phyloP scores from a whole-genome alignment of 1,140 invertebrate species.

The Pseudomyrmex concolor region DNA sequence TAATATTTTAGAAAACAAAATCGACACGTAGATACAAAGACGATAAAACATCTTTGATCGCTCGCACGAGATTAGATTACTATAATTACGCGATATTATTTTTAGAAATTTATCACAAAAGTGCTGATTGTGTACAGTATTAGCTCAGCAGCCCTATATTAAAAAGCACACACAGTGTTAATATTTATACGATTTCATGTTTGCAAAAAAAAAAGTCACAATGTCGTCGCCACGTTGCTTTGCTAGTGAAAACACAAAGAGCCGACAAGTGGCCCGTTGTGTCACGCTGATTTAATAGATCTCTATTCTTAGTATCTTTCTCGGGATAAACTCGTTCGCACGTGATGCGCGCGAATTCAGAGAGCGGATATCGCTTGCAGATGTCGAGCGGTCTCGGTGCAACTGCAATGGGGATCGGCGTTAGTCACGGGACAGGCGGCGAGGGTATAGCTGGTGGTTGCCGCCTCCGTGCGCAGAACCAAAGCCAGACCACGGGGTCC shows the following conservation, averaged over 20 bases:
- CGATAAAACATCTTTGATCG: conserved; percentile 10
- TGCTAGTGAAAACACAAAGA: conserved; percentile 18
- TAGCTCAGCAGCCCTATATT: not conserved
- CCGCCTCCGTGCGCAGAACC: conserved; percentile 81
- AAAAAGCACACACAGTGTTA: not conserved
- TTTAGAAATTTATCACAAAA: not conserved
- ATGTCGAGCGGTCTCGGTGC: conserved; percentile 84
- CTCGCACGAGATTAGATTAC: not conserved
- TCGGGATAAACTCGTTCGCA: conserved; percentile 26
- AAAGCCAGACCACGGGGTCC: conserved; percentile 77
- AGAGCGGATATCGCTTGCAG: conserved; percentile 71
- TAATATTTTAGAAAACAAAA: too few species aligned
- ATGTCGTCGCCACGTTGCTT: not conserved
- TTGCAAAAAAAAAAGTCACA: conserved; percentile 24
- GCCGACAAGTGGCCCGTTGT: conserved; percentile 36
- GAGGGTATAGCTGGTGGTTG: conserved; percentile 78
- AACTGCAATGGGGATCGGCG: conserved; percentile 83
- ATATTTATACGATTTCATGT: not conserved
- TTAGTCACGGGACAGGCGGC: conserved; percentile 82
- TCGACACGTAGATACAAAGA: not conserved
- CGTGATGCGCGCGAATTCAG: conserved; percentile 27
- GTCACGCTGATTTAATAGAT: conserved; percentile 43
- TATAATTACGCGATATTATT: not conserved
- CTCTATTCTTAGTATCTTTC: conserved; percentile 56
- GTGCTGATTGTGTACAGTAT: not conserved